Percentiles rank a stretch among this genome's conserved stretches.
Evolutionary conservation across 2,797 vertebrate species (phyloP).

Genomic region (Acropternis orthonyx): DNA sequence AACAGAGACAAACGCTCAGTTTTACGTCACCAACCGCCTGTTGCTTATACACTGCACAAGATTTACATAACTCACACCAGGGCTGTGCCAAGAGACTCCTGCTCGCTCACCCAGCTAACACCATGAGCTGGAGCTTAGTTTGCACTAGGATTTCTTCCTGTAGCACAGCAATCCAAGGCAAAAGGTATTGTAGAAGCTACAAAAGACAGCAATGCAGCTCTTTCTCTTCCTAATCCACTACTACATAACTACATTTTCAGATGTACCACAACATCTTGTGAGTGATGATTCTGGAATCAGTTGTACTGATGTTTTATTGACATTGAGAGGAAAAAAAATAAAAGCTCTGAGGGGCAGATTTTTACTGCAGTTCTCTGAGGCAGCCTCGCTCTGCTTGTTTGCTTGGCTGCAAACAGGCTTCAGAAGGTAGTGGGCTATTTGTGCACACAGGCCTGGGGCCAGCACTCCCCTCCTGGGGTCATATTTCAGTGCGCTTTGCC

Average conservation of each 20-base stretch:
- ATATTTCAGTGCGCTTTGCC: slow-evolving; percentile 59
- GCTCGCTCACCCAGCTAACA: slow-evolving; percentile 22
- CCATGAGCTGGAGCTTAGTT: background rate
- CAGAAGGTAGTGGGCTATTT: slow-evolving; percentile 69
- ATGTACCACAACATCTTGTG: background rate
- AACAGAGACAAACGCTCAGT: slow-evolving; percentile 56
- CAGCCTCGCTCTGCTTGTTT: slow-evolving; percentile 34
- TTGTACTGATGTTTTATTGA: background rate
- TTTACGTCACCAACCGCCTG: slow-evolving; percentile 47
- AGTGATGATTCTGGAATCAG: background rate
- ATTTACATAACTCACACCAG: slow-evolving; percentile 58
- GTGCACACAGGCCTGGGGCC: slow-evolving; percentile 57
- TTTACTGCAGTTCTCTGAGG: background rate
- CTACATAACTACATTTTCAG: background rate
- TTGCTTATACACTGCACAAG: slow-evolving; percentile 52
- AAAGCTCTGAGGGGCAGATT: background rate
- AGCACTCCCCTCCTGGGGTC: slow-evolving; percentile 58
- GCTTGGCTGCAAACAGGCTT: slow-evolving; percentile 55
- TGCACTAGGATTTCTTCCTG: slow-evolving; percentile 36
- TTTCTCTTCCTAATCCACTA: background rate
- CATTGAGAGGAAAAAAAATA: background rate
- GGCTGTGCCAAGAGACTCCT: slow-evolving; percentile 45
- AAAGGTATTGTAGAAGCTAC: background rate
- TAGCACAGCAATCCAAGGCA: background rate
- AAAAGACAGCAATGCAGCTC: background rate